Conservation (phyloP, 2,888 invertebrate species). For the Leptinotarsa haldemani region DNA sequence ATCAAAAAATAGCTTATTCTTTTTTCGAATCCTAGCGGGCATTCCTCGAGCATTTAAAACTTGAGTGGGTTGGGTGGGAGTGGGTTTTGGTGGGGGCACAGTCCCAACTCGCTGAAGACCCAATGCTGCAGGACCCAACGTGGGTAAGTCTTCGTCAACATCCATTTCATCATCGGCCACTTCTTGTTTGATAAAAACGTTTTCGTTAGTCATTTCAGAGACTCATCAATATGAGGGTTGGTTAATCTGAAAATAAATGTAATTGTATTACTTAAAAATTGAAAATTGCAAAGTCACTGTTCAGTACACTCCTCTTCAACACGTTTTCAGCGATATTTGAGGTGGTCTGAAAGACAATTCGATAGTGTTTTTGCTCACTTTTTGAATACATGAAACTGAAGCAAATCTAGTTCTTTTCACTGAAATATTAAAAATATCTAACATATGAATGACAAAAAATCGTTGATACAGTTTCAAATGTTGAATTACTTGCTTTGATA, state of each 20-base stretch:
- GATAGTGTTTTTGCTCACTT: too few relatives aligned
- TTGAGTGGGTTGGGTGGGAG: conserved; percentile 78
- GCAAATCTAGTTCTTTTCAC: too few relatives aligned
- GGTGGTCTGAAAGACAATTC: not conserved
- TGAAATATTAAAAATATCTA: too few relatives aligned
- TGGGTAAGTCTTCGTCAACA: conserved; percentile 74
- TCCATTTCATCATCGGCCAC: conserved; percentile 65
- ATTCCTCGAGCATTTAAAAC: conserved; percentile 87
- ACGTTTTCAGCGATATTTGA: too few relatives aligned
- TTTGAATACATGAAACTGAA: too few relatives aligned
- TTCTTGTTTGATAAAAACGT: conserved; percentile 68
- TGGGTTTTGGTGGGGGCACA: conserved; percentile 77
- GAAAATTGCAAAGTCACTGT: conserved; percentile 5
- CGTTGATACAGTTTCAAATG: too few relatives aligned
- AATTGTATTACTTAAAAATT: conserved; percentile 21
- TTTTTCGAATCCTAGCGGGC: conserved; percentile 91
- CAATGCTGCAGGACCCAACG: conserved; percentile 82
- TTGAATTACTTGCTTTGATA: too few relatives aligned
- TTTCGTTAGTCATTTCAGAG: conserved; percentile 64
- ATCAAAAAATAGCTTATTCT: conserved; percentile 86
- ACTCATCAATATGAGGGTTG: conserved; percentile 68
- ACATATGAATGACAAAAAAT: too few relatives aligned
- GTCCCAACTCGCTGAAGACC: conserved; percentile 86
- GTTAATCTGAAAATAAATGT: conserved; percentile 66
- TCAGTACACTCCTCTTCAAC: not conserved